Conservation (phyloP, 2,113 vertebrate species). For the Struthidea cinerea region DNA sequence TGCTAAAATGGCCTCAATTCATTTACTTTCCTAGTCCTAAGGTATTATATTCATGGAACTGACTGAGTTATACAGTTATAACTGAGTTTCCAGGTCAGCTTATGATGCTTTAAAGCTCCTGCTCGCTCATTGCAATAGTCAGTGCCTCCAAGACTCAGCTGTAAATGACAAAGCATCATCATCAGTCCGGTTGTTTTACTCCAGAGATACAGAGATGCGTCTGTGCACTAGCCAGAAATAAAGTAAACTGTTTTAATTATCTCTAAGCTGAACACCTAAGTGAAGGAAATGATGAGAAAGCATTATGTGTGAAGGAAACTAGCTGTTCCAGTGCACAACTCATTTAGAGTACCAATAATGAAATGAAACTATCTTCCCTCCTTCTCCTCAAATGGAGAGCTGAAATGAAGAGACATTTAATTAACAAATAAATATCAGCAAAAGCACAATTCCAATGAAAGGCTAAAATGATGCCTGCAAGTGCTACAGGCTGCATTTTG, state of each 20-base stretch:
- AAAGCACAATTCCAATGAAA: not conserved
- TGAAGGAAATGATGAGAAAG: not conserved
- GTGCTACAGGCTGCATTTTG: not conserved
- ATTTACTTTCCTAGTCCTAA: not conserved
- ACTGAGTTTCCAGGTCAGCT: not conserved
- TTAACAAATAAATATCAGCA: not conserved
- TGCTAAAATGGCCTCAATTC: not conserved
- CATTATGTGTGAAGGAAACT: not conserved
- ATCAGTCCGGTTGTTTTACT: not conserved
- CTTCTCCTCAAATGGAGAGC: not conserved
- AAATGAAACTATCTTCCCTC: not conserved
- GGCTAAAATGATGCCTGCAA: not conserved
- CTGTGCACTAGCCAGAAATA: not conserved
- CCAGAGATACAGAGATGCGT: not conserved
- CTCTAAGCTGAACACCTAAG: not conserved
- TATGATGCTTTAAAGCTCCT: not conserved
- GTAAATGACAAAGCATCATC: not conserved
- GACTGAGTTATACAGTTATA: not conserved
- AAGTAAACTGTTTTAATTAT: not conserved
- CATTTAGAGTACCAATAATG: not conserved
- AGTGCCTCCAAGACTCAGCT: not conserved
- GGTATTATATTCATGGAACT: not conserved
- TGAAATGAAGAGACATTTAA: not conserved
- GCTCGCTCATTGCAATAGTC: not conserved
- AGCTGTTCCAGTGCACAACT: not conserved